Evolutionary conservation across 1,140 invertebrate species (phyloP).

Genomic region (Drosophila virilis): DNA sequence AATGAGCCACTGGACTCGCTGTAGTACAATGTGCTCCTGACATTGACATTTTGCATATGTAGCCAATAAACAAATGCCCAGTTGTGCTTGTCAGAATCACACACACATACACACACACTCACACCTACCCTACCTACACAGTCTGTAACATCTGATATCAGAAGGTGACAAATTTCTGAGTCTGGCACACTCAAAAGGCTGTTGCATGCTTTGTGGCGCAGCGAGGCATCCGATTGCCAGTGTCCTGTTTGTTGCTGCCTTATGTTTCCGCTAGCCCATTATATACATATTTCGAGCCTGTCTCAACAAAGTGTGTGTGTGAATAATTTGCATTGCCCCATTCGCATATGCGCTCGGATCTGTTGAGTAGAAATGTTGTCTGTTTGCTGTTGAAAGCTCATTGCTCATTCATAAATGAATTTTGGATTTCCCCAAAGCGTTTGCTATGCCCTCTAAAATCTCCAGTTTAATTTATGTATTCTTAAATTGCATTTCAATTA

Average conservation of each 20-base stretch:
- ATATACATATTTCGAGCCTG: neutral
- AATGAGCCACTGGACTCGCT: neutral
- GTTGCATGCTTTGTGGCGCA: conserved; percentile 70
- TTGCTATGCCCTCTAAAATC: conserved; percentile 1
- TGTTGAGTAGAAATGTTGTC: conserved; percentile 5
- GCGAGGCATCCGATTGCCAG: conserved; percentile 59
- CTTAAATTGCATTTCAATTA: conserved; percentile 73
- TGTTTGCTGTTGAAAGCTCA: conserved; percentile 23
- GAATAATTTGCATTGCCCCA: conserved; percentile 41
- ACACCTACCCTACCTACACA: neutral
- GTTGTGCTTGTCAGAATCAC: conserved; percentile 18
- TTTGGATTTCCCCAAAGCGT: conserved; percentile 43
- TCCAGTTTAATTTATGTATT: conserved; percentile 59
- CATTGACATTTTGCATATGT: conserved; percentile 38
- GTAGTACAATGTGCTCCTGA: conserved; percentile 16
- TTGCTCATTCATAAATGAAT: conserved; percentile 32
- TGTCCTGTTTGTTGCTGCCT: conserved; percentile 28
- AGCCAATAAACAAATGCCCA: conserved; percentile 42
- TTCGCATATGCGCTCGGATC: conserved; percentile 6
- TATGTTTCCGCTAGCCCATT: neutral
- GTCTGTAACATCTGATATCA: conserved; percentile 23
- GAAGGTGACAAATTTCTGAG: conserved; percentile 40
- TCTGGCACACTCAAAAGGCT: conserved; percentile 42
- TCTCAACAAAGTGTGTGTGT: neutral
- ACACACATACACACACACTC: neutral